These are phyloP conservation scores for Pomatorhinus ruficollis DNA, from an alignment of 2,113 vertebrate genomes.

Conservation along the genomic window DNA sequence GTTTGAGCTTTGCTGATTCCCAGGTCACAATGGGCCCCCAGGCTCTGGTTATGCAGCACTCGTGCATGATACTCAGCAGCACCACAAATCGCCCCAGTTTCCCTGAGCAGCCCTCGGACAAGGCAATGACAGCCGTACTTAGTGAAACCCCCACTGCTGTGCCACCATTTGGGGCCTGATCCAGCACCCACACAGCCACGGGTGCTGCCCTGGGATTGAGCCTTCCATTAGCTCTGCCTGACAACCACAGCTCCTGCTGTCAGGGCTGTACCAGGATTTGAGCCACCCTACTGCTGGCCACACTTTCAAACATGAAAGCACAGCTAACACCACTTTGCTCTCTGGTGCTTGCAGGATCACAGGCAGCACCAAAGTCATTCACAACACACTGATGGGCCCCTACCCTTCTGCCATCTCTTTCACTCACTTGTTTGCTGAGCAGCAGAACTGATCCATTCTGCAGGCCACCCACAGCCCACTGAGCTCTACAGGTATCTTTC, in stretches of 20 bases:
- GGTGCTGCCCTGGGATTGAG: not conserved
- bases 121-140: rapidly evolving
- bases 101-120: not conserved
- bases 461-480: no score
- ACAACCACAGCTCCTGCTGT: not conserved
- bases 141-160: not conserved
- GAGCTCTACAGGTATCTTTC: not conserved
- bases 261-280: not conserved
- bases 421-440: not conserved
- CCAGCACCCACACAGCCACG: not conserved
- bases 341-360: rapidly evolving
- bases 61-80: not conserved
- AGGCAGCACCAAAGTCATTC: not conserved
- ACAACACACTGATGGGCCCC: not conserved
- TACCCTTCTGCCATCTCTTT: not conserved
- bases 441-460: not conserved
- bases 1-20: not conserved
- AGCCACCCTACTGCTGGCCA: not conserved
- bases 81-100: not conserved
- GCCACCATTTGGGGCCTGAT: rapidly evolving
- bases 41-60: not conserved
- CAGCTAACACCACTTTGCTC: not conserved
- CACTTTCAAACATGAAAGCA: rapidly evolving
- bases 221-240: not conserved
- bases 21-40: not conserved